These are phyloP conservation scores for Brachirus orientalis DNA, from an alignment of 2,113 vertebrate genomes.

Conservation along the genomic window DNA sequence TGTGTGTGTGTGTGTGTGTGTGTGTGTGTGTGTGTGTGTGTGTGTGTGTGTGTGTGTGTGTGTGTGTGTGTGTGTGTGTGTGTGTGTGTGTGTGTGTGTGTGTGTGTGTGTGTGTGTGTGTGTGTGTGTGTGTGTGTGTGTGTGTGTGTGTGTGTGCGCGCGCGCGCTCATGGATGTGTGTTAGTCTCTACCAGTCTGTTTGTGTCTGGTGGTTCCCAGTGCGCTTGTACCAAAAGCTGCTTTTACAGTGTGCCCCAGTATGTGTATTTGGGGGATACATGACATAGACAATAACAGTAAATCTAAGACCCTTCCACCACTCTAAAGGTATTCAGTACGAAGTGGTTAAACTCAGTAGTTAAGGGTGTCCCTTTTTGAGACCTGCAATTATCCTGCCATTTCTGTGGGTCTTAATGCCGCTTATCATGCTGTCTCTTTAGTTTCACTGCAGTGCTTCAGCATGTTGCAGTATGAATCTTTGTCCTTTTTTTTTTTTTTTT, in stretches of 20 bases:
- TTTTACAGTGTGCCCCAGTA: slow-evolving; percentile 55
- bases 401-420: slow-evolving; percentile 48
- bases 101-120: not conserved
- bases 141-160: slow-evolving; percentile 4
- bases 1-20: not conserved
- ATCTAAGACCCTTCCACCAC: not conserved
- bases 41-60: slow-evolving; percentile 15
- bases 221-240: slow-evolving; percentile 78
- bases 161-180: slow-evolving; percentile 9
- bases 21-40: slow-evolving; percentile 1
- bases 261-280: slow-evolving; percentile 28
- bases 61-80: slow-evolving; percentile 2
- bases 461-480: slow-evolving; percentile 59
- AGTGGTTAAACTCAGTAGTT: slow-evolving; percentile 47
- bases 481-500: slow-evolving; percentile 25
- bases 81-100: slow-evolving; percentile 4
- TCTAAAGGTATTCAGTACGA: slow-evolving; percentile 34
- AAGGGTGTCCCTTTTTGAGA: slow-evolving; percentile 25
- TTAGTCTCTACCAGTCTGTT: slow-evolving; percentile 19
- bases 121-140: not conserved
- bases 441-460: slow-evolving; percentile 59
- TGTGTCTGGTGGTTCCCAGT: slow-evolving; percentile 53
- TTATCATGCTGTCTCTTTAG: slow-evolving; percentile 31
- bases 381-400: slow-evolving; percentile 63
- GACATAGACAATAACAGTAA: slow-evolving; percentile 50